Evolutionary conservation across 1,140 invertebrate genomes (phyloP), one percentile per base, ranked within the genome.

Genomic region (Drosophila saltans): DNA sequence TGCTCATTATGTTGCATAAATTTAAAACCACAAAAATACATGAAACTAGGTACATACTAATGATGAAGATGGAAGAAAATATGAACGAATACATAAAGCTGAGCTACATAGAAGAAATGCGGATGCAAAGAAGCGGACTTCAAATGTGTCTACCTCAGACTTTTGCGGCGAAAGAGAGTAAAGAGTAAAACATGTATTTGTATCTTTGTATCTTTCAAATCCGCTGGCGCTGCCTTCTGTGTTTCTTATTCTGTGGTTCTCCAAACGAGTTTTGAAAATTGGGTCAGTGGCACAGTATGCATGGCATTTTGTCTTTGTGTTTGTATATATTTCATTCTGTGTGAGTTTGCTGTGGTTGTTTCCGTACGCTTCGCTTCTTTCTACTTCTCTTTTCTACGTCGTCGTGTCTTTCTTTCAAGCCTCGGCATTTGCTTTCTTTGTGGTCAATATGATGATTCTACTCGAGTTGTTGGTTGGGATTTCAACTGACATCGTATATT

Each of bases 241-340:
- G 16, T 16, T 16, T 62, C 30, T 64, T 64, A 72, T 78, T 78
- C 64, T 71, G 72, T 57, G 76, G 72, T 78, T 78, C 72, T 78
- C 41, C 66, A 81, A 81, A 88, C 84, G 78, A 88, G 84, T 88
- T 77, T 68, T 85, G 82, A 74, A 88, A 89, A 91, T 80, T 91
- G 80, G 89, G 89, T 91, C 89, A 91, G 89, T 91, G 89, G 89
- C 84, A 91, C 89, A 91, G 79, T 81, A 88, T 88, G 84, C 85
- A 89, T 84, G 84, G 80, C 77, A 86, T 88, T 79, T 68, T 86
- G 81, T 75, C 59, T 61, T 41, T 72, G 75, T 84, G 64, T 72
- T 45, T 70, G 79, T 68, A 55, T 40, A 56, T 62, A 66, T 40
- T 33, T 78, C 66, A 68, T 48, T 65, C 71, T 72, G 60, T 80